These are phyloP conservation scores for Carassius auratus DNA, from an alignment of 2,113 vertebrate genomes.

Conservation along the genomic window DNA sequence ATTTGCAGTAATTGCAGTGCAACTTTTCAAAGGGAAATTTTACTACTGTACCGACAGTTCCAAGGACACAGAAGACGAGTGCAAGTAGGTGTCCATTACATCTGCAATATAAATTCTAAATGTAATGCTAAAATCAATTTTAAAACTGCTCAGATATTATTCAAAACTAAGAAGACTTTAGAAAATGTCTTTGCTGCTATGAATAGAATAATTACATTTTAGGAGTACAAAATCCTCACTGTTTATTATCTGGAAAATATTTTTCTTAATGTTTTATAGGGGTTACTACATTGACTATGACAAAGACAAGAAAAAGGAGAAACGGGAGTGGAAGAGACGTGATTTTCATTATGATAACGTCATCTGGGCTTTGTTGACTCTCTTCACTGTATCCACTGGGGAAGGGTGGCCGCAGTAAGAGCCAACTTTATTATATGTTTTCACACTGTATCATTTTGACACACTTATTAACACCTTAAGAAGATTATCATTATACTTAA, in stretches of 20 bases:
- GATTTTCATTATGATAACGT: slow-evolving; percentile 99
- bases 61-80: slow-evolving; percentile 95
- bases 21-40: slow-evolving; percentile 98
- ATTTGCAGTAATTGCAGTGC: slow-evolving; percentile 97
- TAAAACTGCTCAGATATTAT: neutral
- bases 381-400: slow-evolving; percentile 96
- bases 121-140: neutral
- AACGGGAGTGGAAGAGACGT: slow-evolving; percentile 92
- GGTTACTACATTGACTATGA: slow-evolving; percentile 94
- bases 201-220: neutral
- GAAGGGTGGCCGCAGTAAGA: slow-evolving; percentile 99
- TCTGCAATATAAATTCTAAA: slow-evolving; percentile 22
- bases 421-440: neutral
- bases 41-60: slow-evolving; percentile 98
- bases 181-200: neutral
- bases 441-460: neutral
- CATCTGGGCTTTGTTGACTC: slow-evolving; percentile 94
- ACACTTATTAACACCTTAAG: neutral
- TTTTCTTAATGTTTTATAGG: slow-evolving; percentile 69
- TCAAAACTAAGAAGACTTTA: neutral
- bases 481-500: neutral
- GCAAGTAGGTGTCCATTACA: slow-evolving; percentile 81
- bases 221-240: neutral
- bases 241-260: neutral
- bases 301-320: slow-evolving; percentile 93